Base-by-base conservation (phyloP, 1,140 invertebrate species). In the Harlomillsia oculata region DNA sequence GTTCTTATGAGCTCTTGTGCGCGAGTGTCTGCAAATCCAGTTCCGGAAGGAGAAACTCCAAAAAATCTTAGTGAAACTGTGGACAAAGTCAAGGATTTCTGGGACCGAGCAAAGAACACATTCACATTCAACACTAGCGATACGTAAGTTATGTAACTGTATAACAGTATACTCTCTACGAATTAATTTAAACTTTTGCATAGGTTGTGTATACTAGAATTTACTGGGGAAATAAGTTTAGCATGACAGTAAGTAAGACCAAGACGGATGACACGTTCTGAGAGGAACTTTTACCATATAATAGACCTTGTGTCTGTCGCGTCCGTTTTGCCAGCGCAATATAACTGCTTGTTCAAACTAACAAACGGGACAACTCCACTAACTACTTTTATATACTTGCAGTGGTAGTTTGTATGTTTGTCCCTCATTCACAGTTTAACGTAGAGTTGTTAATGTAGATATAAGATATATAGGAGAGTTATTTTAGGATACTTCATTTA, bases 71-170 rank as follows among this genome's bases (percentile, higher is more conserved):
- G 51, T 16, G 2, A 48, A 9, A 40, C 46, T 1, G 46, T 37
- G 29, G 48, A 57, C 21, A 43, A 13, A 6, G 30, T 40, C 14
- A 48, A 57, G 16, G 40, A 57, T 28, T 57, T 57, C 20, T 40
- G 41, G 11, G 5, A 43, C 0, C 21, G 55, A 28, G 30, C 46
- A 32, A 32, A 49, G 5, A 25, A 43, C 13, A 57, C 55, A 11
- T 51, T 57, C 16, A 51, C 55, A 0, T 46, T 46, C 41, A 51
- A 51, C 25, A 48, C 28, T 34, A 48, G 44, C 21, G 34, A 18
- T 6, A 13, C 6, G 45, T 48, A 32, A 48, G 45, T 20, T n/a
- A n/a, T n/a, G n/a, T n/a, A n/a, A n/a, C n/a, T n/a, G n/a, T n/a
- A n/a, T n/a, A n/a, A n/a, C n/a, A n/a, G n/a, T n/a, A n/a, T n/a